Base-by-base conservation (phyloP, 2,888 invertebrate species). In the Schizaphis graminum region DNA sequence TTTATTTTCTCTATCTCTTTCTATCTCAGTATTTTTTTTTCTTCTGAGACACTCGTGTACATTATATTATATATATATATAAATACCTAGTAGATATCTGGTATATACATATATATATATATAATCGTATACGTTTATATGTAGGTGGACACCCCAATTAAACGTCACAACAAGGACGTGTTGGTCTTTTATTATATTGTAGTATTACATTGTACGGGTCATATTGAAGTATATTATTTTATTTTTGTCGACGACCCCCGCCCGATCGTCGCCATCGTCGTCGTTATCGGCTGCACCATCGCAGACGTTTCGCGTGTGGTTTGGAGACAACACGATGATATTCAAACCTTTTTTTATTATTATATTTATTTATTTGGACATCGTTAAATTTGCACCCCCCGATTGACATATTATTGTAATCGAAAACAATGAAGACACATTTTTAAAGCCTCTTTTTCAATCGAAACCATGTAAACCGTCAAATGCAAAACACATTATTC, bases 91-190 rank as follows among this genome's bases (percentile, higher is more conserved):
- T 85, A 10, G 35, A 41, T 41, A 44, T 41, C 8, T 26, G 3
- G 85, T 44, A 44, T 85, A 35, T n/a, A 67, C n/a, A n/a, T 35
- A 35, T 85, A 85, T 85, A 10, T 24, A 21, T 56, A 11, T 56
- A 35, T 24, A 56, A 56, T 11, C 56, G 35, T n/a, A 35, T 35
- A 35, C 24, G 49, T 61, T 11, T 67, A 67, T 67, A 67, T 21
- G 21, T 57, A 41, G 57, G 49, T 49, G 93, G 85, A 93, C 93
- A 90, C 90, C 85, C 93, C 93, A 90, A 93, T 93, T 93, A 90
- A 93, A 93, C 93, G 93, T 93, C 93, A 93, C 93, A 90, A 93
- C 90, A 93, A 49, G 84, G 56, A 90, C 85, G 89, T 86, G 90
- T 93, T n/a, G 67, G 49, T 89, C 89, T 93, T 77, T 93, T 93